Conservation (phyloP, 2,797 vertebrate species). For the Pseudochaenichthys georgianus region DNA sequence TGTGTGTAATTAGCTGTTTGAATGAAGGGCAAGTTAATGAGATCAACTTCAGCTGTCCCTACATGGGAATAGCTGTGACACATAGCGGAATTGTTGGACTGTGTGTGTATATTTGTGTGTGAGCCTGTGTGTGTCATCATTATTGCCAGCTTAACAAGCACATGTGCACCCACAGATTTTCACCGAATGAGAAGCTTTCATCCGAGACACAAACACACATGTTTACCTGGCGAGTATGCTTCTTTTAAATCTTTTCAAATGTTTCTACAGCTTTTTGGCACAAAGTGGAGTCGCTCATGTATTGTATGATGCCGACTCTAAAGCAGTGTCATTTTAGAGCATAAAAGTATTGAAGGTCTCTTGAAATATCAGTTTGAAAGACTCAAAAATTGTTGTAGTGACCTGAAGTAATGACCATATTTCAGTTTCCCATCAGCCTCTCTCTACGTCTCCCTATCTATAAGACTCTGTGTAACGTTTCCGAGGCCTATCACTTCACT, state of each 20-base stretch:
- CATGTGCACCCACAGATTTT: background rate
- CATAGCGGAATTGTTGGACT: conserved; percentile 27
- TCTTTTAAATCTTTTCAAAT: background rate
- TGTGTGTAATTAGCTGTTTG: conserved; percentile 79
- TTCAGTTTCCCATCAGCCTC: conserved; percentile 5
- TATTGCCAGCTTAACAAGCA: background rate
- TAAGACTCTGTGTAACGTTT: conserved; percentile 27
- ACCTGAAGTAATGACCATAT: too few species aligned
- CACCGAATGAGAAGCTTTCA: background rate
- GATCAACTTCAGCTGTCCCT: conserved; percentile 74
- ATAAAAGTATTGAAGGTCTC: background rate
- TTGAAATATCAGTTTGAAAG: conserved; percentile 6
- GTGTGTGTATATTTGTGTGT: background rate
- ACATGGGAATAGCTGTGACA: conserved; percentile 55
- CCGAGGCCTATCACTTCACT: conserved; percentile 30
- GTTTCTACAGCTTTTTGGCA: background rate
- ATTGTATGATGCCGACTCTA: background rate
- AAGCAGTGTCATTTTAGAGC: background rate
- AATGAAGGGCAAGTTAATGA: conserved; percentile 81
- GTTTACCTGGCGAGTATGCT: background rate
- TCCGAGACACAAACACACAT: background rate
- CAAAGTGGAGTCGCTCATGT: background rate
- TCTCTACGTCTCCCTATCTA: conserved; percentile 13
- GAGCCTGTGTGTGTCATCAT: conserved; percentile 1
- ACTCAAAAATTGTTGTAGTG: too few species aligned